These are phyloP conservation scores for Calonectris borealis DNA, from an alignment of 2,113 vertebrate species.

Conservation along the genomic window DNA sequence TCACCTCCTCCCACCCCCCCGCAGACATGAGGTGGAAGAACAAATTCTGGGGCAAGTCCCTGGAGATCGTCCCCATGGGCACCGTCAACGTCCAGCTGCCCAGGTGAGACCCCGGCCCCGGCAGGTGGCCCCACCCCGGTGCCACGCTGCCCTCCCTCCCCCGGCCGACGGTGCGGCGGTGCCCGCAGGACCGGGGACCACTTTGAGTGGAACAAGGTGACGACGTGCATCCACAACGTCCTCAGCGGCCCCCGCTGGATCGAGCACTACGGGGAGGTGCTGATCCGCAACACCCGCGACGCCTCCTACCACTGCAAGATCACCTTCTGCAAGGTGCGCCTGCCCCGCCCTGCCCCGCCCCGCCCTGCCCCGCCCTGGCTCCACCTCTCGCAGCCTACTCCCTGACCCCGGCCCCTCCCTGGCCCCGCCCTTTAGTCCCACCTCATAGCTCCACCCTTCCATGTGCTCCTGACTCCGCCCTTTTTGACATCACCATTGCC, in stretches of 20 bases:
- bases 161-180: too few relatives aligned
- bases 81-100: conserved; percentile 85
- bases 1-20: not conserved
- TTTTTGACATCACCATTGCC: too few relatives aligned
- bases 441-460: too few relatives aligned
- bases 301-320: conserved; percentile 88
- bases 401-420: not conserved
- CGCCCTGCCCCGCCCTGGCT: not conserved
- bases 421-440: not conserved
- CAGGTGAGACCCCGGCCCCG: conserved; percentile 65
- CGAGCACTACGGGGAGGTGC: conserved; percentile 91
- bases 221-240: conserved; percentile 93
- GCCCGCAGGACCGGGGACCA: conserved; percentile 84
- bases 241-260: conserved; percentile 89
- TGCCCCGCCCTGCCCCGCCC: not conserved
- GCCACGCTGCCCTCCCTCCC: too few relatives aligned
- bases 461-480: too few relatives aligned
- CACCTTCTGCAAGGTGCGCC: conserved; percentile 88
- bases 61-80: conserved; percentile 88
- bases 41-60: conserved; percentile 95
- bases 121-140: accelerated
- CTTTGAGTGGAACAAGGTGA: conserved; percentile 93
- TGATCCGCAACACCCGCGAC: conserved; percentile 83
- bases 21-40: conserved; percentile 94
- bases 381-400: not conserved